Evolutionary conservation across 2,113 vertebrate species (phyloP).

Genomic region (Pseudopipra pipra): DNA sequence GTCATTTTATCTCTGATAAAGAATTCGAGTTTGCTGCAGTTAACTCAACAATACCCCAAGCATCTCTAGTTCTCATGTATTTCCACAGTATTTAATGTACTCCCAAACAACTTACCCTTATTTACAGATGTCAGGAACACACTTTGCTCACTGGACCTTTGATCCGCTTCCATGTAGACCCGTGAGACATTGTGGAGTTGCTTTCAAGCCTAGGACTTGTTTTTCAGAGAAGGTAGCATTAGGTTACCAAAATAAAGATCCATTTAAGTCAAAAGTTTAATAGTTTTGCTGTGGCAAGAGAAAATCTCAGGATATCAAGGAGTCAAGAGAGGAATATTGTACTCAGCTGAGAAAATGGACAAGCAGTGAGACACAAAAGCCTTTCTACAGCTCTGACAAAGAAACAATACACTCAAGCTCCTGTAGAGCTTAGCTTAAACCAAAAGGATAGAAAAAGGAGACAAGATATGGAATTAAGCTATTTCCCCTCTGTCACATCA

Average conservation of each 20-base stretch:
- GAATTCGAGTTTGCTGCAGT: neutral
- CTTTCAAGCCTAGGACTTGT: neutral
- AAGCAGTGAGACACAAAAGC: neutral
- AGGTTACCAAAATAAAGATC: neutral
- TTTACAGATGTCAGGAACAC: neutral
- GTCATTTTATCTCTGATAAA: neutral
- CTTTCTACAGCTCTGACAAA: slow-evolving; percentile 3
- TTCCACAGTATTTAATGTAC: neutral
- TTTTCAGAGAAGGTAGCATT: neutral
- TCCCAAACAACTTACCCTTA: neutral
- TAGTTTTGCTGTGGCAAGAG: neutral
- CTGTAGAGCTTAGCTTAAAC: neutral
- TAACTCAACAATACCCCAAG: neutral
- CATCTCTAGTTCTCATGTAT: neutral
- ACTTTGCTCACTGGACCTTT: neutral
- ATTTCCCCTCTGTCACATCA: neutral
- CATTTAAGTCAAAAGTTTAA: neutral
- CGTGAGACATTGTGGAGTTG: neutral
- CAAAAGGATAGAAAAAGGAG: neutral
- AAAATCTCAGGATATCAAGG: neutral
- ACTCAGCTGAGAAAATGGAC: neutral
- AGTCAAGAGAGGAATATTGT: neutral
- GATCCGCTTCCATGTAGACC: neutral
- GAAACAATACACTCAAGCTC: neutral
- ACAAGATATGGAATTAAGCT: neutral